These are phyloP conservation scores for Druon quercuslanigerum DNA, from an alignment of 1,140 invertebrate genomes.

Conservation along the genomic window DNA sequence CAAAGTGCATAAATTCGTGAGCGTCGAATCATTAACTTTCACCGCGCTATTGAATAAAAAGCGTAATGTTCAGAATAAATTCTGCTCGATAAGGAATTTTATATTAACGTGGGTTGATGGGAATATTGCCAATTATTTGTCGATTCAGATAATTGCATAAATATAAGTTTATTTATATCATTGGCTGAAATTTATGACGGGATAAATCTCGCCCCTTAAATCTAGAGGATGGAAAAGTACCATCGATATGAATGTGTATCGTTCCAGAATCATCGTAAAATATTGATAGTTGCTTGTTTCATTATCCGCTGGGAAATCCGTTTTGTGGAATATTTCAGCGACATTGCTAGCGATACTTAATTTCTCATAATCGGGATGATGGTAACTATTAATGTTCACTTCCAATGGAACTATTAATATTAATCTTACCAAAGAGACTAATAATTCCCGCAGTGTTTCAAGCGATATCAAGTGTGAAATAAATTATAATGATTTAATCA, in stretches of 20 bases:
- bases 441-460: slow-evolving; percentile 21
- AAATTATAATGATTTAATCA: not conserved
- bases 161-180: slow-evolving; percentile 14
- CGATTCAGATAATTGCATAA: not conserved
- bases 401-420: slow-evolving; percentile 24
- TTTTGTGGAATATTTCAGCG: slow-evolving; percentile 26
- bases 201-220: not conserved
- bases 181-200: slow-evolving; percentile 5
- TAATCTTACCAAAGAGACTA: slow-evolving; percentile 5
- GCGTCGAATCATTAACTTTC: not conserved
- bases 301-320: slow-evolving; percentile 26
- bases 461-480: slow-evolving; percentile 13
- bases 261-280: slow-evolving; percentile 9
- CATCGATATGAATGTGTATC: slow-evolving; percentile 15
- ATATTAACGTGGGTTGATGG: slow-evolving; percentile 3
- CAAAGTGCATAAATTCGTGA: not conserved
- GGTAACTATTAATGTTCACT: slow-evolving; percentile 19
- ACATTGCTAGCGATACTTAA: slow-evolving; percentile 14
- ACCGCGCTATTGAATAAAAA: not conserved
- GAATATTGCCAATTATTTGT: not conserved
- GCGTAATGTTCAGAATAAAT: not conserved
- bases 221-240: slow-evolving; percentile 14
- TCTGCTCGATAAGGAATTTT: slow-evolving; percentile 4
- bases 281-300: slow-evolving; percentile 27
- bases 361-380: slow-evolving; percentile 23